Conservation (phyloP, 2,113 vertebrate genomes). For the Polyodon spathula region DNA sequence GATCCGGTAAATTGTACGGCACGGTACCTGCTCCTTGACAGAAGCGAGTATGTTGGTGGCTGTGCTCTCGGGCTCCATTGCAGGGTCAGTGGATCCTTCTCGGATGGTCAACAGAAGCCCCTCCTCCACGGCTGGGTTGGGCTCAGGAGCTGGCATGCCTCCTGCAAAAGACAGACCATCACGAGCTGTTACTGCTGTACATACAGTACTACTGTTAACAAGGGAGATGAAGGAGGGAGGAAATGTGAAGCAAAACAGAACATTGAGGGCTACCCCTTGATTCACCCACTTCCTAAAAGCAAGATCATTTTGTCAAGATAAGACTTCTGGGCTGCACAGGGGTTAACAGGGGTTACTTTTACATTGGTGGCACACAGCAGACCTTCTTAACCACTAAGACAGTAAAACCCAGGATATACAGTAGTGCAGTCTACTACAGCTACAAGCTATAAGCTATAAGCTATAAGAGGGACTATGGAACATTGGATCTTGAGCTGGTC, state of each 20-base stretch:
- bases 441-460: too few species aligned
- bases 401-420: not conserved
- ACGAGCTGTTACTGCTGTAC: constrained; percentile 23
- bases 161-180: constrained; percentile 37
- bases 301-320: constrained; percentile 31
- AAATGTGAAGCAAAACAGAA: not conserved
- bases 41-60: constrained; percentile 93
- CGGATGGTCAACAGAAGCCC: constrained; percentile 64
- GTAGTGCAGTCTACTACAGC: constrained; percentile 27
- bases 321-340: constrained; percentile 28
- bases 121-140: constrained; percentile 78
- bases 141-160: constrained; percentile 88
- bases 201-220: too few species aligned
- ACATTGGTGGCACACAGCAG: too few species aligned
- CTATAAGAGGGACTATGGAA: too few species aligned
- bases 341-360: constrained; percentile 28
- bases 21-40: constrained; percentile 90
- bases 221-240: too few species aligned
- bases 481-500: too few species aligned
- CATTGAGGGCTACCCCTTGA: not conserved
- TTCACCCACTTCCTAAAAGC: not conserved
- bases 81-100: constrained; percentile 55
- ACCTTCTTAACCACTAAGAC: not conserved
- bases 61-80: constrained; percentile 78
- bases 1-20: not conserved